Conservation (phyloP, 2,888 invertebrate genomes). For the Acanthosepion lycidas region DNA sequence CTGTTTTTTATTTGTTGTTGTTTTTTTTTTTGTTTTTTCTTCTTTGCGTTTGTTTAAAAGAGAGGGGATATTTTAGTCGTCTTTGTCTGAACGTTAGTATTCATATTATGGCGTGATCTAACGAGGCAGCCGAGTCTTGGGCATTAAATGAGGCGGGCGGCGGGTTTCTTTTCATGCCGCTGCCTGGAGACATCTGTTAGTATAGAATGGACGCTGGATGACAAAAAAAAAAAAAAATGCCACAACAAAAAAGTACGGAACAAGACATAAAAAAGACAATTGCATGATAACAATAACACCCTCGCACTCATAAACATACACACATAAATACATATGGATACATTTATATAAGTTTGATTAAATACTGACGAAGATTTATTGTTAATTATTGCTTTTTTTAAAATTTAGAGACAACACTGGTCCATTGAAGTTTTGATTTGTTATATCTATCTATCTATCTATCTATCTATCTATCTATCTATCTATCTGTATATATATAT, state of each 20-base stretch:
- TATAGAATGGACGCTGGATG: not conserved
- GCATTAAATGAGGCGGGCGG: not conserved
- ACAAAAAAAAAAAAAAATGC: not conserved
- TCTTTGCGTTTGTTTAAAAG: not conserved
- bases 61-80: not conserved
- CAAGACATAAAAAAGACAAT: not conserved
- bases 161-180: not conserved
- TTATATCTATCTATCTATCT: too few species aligned
- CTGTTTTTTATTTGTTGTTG: not conserved
- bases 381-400: too few species aligned
- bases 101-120: constrained; percentile 20
- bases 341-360: not conserved
- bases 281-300: not conserved
- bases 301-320: not conserved
- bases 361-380: too few species aligned
- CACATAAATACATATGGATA: not conserved
- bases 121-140: not conserved
- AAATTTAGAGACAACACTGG: too few species aligned
- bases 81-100: not conserved
- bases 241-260: not conserved
- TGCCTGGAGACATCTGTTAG: not conserved
- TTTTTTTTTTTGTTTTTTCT: not conserved
- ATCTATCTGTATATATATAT: too few species aligned
- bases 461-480: too few species aligned
- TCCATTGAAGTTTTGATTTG: too few species aligned